These are phyloP conservation scores for Tachina grossa DNA, from an alignment of 2,888 invertebrate genomes.

Conservation along the genomic window DNA sequence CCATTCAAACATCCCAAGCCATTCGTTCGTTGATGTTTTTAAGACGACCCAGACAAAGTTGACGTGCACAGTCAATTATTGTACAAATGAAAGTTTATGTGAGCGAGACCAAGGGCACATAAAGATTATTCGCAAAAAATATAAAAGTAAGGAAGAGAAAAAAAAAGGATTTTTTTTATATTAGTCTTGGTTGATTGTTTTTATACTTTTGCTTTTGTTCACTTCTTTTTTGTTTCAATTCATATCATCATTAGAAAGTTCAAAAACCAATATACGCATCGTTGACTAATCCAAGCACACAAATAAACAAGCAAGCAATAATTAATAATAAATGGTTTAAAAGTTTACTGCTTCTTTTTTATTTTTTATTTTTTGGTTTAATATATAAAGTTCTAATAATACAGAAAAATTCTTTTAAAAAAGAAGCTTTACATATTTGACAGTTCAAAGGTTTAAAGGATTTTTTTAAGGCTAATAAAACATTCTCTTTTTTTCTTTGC, in stretches of 20 bases:
- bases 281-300: conserved; percentile 61
- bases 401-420: not conserved
- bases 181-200: conserved; percentile 61
- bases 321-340: conserved; percentile 63
- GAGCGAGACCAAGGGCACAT: conserved; percentile 61
- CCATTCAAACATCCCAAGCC: conserved; percentile 37
- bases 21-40: conserved; percentile 60
- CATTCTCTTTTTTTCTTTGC: conserved; percentile 2
- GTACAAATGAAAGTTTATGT: conserved; percentile 62
- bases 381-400: conserved; percentile 1
- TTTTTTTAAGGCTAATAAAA: conserved; percentile 19
- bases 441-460: conserved; percentile 11
- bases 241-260: conserved; percentile 66
- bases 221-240: conserved; percentile 34
- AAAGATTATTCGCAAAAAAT: conserved; percentile 61
- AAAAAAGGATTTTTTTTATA: conserved; percentile 44
- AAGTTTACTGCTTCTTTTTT: conserved; percentile 22
- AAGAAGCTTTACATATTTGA: not conserved
- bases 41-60: conserved; percentile 66
- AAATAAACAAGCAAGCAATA: conserved; percentile 46
- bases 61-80: conserved; percentile 70
- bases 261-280: conserved; percentile 69
- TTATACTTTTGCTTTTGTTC: conserved; percentile 49
- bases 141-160: conserved; percentile 37
- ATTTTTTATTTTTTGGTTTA: not conserved